A percentile compares a stretch with the other conserved stretches of the same genome.
Conservation (phyloP, 30 jellyfish, hydroid and myxozoan genomes). For the Aurelia aurita region DNA sequence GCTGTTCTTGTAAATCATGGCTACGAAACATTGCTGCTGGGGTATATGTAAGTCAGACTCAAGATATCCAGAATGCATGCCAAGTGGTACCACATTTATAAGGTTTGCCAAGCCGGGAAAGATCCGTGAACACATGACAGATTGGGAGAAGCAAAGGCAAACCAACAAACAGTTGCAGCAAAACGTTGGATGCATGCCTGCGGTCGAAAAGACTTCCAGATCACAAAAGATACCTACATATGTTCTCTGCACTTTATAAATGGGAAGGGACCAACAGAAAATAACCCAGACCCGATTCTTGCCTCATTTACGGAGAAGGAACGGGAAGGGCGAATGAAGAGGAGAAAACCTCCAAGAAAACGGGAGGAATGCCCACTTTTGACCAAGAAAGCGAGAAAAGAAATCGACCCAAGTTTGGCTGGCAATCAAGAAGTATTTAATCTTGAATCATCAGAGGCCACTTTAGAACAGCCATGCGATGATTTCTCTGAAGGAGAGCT, state of each 20-base stretch:
- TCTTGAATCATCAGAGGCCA: no score
- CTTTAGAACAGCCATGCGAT: no score
- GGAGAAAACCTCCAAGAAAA: no score
- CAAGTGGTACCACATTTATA: constrained; percentile 42
- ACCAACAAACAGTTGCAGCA: no score
- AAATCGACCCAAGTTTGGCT: not conserved
- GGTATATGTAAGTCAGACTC: constrained; percentile 44
- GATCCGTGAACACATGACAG: constrained; percentile 34
- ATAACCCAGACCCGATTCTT: constrained; percentile 63
- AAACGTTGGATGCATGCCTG: no score
- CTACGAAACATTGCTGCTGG: constrained; percentile 73
- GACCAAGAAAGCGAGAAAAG: no score
- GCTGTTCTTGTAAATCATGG: not conserved
- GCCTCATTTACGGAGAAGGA: constrained; percentile 40
- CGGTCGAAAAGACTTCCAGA: no score
- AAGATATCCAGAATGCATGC: constrained; percentile 51
- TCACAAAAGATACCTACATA: constrained; percentile 51
- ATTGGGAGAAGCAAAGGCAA: constrained; percentile 29
- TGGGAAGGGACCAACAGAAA: constrained; percentile 58
- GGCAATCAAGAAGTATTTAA: no score
- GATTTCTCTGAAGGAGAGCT: no score
- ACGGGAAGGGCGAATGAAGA: constrained; percentile 27
- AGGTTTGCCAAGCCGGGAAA: constrained; percentile 62
- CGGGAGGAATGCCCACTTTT: no score
- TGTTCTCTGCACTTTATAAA: constrained; percentile 43